Conservation (phyloP, 2,888 invertebrate species). For the Leptogaster cylindrica region DNA sequence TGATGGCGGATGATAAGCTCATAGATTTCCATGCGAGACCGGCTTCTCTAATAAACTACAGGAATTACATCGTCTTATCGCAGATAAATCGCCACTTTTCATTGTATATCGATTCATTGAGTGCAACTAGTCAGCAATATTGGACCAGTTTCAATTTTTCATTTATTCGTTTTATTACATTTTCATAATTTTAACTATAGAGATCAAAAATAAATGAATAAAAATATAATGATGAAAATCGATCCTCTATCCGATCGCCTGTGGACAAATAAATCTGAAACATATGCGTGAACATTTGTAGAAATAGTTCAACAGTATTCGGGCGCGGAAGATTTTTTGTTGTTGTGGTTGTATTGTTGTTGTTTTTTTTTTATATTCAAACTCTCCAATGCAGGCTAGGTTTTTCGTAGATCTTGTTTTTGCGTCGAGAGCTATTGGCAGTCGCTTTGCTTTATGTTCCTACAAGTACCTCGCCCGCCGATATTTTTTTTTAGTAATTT, state of each 20-base stretch:
- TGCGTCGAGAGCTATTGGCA: neutral
- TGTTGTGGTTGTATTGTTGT: too few species aligned
- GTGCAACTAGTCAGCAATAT: neutral
- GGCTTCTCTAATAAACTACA: conserved; percentile 27
- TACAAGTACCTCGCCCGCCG: too few species aligned
- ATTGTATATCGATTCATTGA: conserved; percentile 12
- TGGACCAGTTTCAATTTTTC: neutral
- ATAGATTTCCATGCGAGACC: conserved; percentile 10
- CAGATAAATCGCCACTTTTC: conserved; percentile 27
- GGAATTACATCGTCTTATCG: conserved; percentile 39
- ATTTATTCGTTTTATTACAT: neutral
- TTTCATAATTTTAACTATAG: too few species aligned
- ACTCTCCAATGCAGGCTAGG: neutral
- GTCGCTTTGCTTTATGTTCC: neutral
- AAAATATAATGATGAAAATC: neutral
- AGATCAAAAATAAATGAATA: neutral
- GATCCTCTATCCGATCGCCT: neutral
- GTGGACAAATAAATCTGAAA: neutral
- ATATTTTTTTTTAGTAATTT: neutral
- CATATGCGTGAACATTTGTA: conserved; percentile 17
- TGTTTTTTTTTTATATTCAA: neutral
- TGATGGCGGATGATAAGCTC: conserved; percentile 26
- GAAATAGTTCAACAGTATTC: too few species aligned
- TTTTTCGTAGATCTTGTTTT: neutral
- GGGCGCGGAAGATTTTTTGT: too few species aligned